Percentiles rank a stretch among this genome's conserved stretches.
phyloP scores from a whole-genome alignment of 2,888 invertebrate genomes.

The Digitonthophagus gazella region DNA sequence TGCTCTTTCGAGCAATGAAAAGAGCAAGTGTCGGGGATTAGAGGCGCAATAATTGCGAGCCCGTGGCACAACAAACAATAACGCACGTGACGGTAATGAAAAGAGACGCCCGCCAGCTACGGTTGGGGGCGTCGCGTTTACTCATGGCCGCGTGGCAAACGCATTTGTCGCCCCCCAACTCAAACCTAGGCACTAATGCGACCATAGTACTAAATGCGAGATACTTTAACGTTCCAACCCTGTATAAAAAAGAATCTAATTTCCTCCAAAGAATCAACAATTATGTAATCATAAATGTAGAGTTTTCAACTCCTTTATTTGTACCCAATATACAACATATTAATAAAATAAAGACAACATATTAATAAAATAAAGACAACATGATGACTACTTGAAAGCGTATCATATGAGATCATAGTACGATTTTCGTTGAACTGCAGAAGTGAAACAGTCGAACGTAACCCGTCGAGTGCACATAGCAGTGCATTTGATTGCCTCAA shows the following conservation, averaged over 20 bases:
- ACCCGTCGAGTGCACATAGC: slow-evolving; percentile 39
- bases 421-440: background rate
- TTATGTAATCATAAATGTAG: too few relatives aligned
- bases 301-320: too few relatives aligned
- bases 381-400: too few relatives aligned
- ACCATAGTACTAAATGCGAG: background rate
- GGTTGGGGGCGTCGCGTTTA: slow-evolving; percentile 42
- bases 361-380: too few relatives aligned
- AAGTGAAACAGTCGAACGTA: slow-evolving; percentile 20
- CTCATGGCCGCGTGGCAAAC: slow-evolving; percentile 32
- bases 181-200: background rate
- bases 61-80: slow-evolving; percentile 39
- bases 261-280: too few relatives aligned
- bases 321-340: background rate
- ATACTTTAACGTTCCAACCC: background rate
- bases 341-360: background rate
- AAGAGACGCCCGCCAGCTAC: slow-evolving; percentile 41
- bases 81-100: slow-evolving; percentile 52
- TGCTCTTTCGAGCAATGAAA: slow-evolving; percentile 24
- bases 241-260: background rate
- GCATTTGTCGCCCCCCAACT: slow-evolving; percentile 10
- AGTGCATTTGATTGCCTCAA: slow-evolving; percentile 37
- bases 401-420: background rate
- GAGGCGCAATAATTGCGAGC: slow-evolving; percentile 41
- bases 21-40: slow-evolving; percentile 45